Percentiles rank a stretch among this genome's conserved stretches.
phyloP scores from a whole-genome alignment of 1,140 invertebrate species.

The Drosophila melanogaster region Release_6_plus_ISO1_MT NT_033779.5:15318501-15319000 shows the following conservation, averaged over 20 bases:
- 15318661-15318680: constrained; percentile 23
- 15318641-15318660: background rate
- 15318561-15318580: constrained; percentile 39
- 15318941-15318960: background rate
- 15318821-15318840: constrained; percentile 22
- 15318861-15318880: background rate
- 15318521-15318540: constrained; percentile 44
- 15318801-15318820: constrained; percentile 49
- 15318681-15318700: constrained; percentile 17
- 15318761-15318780: constrained; percentile 28
- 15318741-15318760: background rate
- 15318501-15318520: constrained; percentile 30
- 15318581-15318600: constrained; percentile 52
- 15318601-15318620: constrained; percentile 22
- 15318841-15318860: constrained; percentile 1
- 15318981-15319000: no score
- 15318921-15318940: background rate
- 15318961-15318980: background rate
- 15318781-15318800: constrained; percentile 31
- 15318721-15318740: background rate
- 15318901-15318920: background rate
- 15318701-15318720: constrained; percentile 19
- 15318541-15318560: constrained; percentile 23
- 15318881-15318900: background rate
- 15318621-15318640: background rate